Percentiles rank a stretch among this genome's conserved stretches.
Conservation (phyloP, 2,113 vertebrate genomes). For the Lycaon pictus region DNA sequence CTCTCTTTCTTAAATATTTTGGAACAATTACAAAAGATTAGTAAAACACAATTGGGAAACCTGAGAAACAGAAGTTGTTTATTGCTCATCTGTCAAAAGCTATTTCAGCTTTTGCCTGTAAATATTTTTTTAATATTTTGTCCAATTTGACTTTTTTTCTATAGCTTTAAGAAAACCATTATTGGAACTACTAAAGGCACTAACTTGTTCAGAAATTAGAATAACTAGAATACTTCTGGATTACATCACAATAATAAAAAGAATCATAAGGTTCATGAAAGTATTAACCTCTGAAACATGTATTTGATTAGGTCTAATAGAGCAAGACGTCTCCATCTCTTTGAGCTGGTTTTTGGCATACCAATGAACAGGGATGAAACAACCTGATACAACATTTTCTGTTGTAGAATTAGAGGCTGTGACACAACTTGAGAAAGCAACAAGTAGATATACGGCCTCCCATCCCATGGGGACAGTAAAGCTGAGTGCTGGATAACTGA, state of each 20-base stretch:
- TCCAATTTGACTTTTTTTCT: conserved; percentile 39
- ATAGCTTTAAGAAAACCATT: background rate
- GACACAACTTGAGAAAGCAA: background rate
- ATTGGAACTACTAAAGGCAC: background rate
- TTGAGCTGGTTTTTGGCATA: background rate
- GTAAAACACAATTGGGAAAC: background rate
- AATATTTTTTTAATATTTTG: background rate
- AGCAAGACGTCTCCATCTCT: background rate
- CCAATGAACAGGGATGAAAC: background rate
- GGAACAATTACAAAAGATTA: conserved; percentile 32
- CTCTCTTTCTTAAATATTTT: background rate
- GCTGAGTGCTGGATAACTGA: background rate
- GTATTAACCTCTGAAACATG: background rate
- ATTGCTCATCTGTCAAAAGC: conserved; percentile 7
- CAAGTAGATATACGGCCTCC: background rate
- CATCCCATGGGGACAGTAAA: background rate
- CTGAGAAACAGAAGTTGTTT: conserved; percentile 28
- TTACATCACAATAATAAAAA: conserved; percentile 27
- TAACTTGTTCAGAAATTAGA: conserved; percentile 16
- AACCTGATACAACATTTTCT: background rate
- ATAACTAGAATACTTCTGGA: background rate
- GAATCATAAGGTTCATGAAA: background rate
- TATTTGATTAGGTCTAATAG: background rate
- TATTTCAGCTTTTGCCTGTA: background rate
- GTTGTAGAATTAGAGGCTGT: background rate